Evolutionary conservation across 2,113 vertebrate genomes (phyloP).

Genomic region (human (Homo sapiens)): DNA sequence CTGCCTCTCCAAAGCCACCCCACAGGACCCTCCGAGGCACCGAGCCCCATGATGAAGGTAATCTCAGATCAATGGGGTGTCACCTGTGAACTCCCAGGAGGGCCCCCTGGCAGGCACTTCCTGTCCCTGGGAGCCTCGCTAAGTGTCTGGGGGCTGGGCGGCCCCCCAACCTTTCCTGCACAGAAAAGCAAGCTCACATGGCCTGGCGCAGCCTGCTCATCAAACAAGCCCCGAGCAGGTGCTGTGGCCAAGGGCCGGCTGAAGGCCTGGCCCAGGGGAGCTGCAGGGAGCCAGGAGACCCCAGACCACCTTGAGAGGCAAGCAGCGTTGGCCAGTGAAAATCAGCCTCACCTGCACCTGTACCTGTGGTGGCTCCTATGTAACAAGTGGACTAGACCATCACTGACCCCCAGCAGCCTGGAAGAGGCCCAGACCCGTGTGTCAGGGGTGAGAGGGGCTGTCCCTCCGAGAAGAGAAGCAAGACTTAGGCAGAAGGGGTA

Average conservation of each 20-base stretch:
- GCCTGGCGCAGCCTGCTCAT: not conserved
- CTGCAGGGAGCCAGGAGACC: not conserved
- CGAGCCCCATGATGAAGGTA: too few species aligned
- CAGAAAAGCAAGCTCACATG: not conserved
- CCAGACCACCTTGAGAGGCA: not conserved
- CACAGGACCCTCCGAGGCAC: not conserved
- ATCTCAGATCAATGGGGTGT: fast-evolving
- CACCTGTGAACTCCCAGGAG: not conserved
- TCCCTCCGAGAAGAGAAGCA: not conserved
- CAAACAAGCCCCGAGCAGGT: fast-evolving
- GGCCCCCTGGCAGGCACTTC: not conserved
- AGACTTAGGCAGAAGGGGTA: not conserved
- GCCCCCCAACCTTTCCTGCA: not conserved
- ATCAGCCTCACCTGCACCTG: not conserved
- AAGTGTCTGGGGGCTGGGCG: not conserved
- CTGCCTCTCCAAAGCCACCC: not conserved
- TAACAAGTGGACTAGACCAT: not conserved
- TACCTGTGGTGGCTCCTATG: not conserved
- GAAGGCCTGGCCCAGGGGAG: not conserved
- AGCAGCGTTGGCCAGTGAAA: not conserved
- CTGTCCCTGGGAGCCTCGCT: not conserved
- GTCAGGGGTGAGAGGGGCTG: not conserved
- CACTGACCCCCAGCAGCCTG: not conserved
- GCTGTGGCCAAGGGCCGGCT: not conserved
- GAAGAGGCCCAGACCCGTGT: not conserved